Base-by-base conservation (phyloP, 64 coral and sea anemone genomes). In the Porites lutea region DNA sequence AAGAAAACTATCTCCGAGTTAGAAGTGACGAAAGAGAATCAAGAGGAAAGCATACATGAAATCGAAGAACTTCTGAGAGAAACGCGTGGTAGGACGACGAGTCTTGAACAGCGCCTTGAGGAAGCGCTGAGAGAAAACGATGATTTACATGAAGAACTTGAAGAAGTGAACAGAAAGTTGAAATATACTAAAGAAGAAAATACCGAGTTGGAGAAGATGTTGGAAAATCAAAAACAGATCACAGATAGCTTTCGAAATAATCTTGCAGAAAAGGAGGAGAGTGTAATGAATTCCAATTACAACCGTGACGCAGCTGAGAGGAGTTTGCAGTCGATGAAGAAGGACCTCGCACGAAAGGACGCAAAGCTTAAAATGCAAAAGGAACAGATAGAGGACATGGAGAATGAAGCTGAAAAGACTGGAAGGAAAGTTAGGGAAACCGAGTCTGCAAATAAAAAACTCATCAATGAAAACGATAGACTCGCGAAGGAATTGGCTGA, bases 1-100 rank as follows among this genome's bases (percentile, higher is more conserved):
- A 86, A 88, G 46, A 97, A 97, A 83, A 86, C 59, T 55, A 69
- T 97, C 7, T 79, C 86, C n/a, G 95, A 97, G 14, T 86, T 97
- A 59, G 95, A 94, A 71, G 68, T 59, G 15, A 65, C 77, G 5
- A 91, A 69, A 50, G 95, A 97, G 49, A 75, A 78, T n/a, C 95
- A 89, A 52, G 84, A 97, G 55, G 89, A 90, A 84, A 89, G 79
- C 27, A 97, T 88, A 27, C 84, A 90, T 37, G 82, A 94, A n/a
- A 72, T 97, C 52, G 95, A 97, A 94, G 93, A 97, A 61, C 50
- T 83, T 13, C 69, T 97, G 27, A 89, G 80, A 60, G 37, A 87
- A 54, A 94, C 79, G 27, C 84, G 83, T 48, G 92, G 77, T 48
- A 97, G 78, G 14, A 54, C 75, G 6, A 45, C 48, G 5, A 66